These are phyloP conservation scores for Acleris holmiana DNA, from an alignment of 2,888 invertebrate species.

Conservation along the genomic window DNA sequence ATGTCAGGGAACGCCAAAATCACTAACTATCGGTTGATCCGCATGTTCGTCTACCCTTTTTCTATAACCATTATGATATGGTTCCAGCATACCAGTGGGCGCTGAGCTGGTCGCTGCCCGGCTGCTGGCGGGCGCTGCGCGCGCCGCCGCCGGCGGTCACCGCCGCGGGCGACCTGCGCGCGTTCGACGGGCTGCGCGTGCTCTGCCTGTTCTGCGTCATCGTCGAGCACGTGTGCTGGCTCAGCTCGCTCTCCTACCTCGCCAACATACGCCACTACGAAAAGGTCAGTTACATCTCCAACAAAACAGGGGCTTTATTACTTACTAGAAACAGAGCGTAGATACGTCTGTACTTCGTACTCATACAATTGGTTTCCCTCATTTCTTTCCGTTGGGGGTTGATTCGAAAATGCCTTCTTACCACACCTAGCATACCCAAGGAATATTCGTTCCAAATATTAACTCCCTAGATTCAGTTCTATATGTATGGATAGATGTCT, in stretches of 20 bases:
- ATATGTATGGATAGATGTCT: too few relatives aligned
- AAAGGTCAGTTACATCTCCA: constrained; percentile 50
- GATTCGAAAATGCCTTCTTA: too few relatives aligned
- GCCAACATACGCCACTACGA: constrained; percentile 63
- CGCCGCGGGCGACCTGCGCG: constrained; percentile 58
- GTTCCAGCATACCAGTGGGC: constrained; percentile 55
- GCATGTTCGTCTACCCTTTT: too few relatives aligned
- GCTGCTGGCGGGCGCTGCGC: constrained; percentile 60
- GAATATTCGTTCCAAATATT: too few relatives aligned
- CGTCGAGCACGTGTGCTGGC: constrained; percentile 77
- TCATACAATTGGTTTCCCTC: too few relatives aligned
- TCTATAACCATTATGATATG: background rate
- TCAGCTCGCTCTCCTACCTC: constrained; percentile 67
- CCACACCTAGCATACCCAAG: too few relatives aligned
- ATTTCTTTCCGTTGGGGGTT: too few relatives aligned
- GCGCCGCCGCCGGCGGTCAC: constrained; percentile 47
- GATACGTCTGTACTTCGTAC: too few relatives aligned
- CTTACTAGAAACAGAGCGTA: too few relatives aligned
- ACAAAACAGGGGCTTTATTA: background rate
- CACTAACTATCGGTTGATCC: too few relatives aligned
- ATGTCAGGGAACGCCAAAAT: too few relatives aligned
- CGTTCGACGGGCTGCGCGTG: constrained; percentile 73
- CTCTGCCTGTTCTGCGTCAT: constrained; percentile 75
- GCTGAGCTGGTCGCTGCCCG: constrained; percentile 65
- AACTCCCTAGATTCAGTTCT: too few relatives aligned